These are phyloP conservation scores for Cepaea nemoralis DNA, from an alignment of 1,140 invertebrate genomes.

Conservation along the genomic window DNA sequence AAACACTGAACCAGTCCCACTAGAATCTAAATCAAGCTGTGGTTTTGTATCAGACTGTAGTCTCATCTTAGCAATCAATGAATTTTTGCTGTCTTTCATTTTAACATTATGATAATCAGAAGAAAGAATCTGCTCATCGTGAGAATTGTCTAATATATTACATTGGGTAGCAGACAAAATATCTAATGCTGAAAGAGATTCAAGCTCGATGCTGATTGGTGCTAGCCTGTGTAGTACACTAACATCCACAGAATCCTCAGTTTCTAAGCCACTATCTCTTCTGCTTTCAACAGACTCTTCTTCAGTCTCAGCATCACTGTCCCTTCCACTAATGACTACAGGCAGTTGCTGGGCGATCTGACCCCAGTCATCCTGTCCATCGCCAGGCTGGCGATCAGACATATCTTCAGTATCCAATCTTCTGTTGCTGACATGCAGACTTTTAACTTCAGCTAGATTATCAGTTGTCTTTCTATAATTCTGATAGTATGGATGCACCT, in stretches of 20 bases:
- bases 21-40: neutral
- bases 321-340: neutral
- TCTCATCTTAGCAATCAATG: neutral
- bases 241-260: neutral
- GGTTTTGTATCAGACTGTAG: neutral
- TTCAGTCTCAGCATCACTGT: neutral
- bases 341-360: neutral
- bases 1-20: neutral
- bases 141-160: neutral
- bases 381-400: constrained; percentile 1
- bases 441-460: neutral
- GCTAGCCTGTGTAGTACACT: neutral
- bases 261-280: neutral
- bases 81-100: neutral
- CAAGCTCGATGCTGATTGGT: neutral
- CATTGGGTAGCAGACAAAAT: neutral
- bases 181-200: neutral
- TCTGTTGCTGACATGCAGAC: neutral
- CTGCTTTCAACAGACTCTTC: neutral
- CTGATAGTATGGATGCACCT: neutral
- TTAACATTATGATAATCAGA: neutral
- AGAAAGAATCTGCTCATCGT: neutral
- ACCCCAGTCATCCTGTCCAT: neutral
- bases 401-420: neutral
- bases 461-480: neutral